These are phyloP conservation scores for Norana najaformis DNA, from an alignment of 2,888 invertebrate genomes.

Conservation along the genomic window DNA sequence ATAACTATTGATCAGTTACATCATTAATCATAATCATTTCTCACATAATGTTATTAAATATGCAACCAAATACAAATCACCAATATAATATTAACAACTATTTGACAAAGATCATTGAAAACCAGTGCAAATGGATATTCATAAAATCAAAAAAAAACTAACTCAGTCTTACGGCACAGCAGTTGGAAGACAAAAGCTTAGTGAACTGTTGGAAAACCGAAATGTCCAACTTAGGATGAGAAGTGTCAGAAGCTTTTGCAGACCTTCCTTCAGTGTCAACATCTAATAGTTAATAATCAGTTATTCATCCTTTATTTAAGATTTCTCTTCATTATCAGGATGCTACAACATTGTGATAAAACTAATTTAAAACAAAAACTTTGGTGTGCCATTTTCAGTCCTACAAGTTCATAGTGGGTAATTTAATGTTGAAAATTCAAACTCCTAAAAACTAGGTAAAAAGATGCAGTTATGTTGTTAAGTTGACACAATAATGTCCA, in stretches of 20 bases:
- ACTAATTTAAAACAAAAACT: background rate
- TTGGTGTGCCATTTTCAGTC: background rate
- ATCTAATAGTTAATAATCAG: background rate
- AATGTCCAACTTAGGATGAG: slow-evolving; percentile 48
- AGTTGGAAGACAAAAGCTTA: slow-evolving; percentile 20
- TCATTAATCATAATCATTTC: no score
- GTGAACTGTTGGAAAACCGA: slow-evolving; percentile 52
- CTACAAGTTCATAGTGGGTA: background rate
- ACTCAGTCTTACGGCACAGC: slow-evolving; percentile 3
- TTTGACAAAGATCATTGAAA: background rate
- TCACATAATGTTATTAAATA: no score
- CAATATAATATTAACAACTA: no score
- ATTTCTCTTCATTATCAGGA: background rate
- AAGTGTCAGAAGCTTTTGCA: background rate
- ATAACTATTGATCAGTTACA: no score
- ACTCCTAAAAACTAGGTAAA: background rate
- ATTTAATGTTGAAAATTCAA: background rate
- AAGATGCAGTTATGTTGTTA: no score
- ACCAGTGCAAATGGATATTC: background rate
- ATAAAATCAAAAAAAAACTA: background rate
- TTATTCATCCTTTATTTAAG: no score
- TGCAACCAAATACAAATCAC: no score
- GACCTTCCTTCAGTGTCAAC: background rate
- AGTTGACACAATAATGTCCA: no score
- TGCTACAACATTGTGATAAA: no score